Conservation (phyloP, 2,888 invertebrate genomes). For the Drosophila percnosoma region DNA sequence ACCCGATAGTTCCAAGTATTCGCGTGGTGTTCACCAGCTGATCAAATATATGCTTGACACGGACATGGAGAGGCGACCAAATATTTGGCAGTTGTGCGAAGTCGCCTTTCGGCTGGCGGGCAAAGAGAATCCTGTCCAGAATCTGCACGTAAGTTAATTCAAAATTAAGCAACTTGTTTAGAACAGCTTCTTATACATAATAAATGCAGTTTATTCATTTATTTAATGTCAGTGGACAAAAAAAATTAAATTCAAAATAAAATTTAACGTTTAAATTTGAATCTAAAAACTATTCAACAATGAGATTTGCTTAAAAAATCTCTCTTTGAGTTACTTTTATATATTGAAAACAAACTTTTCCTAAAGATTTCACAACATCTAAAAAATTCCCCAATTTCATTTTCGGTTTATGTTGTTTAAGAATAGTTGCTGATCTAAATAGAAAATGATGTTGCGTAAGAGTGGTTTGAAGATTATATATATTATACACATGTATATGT, state of each 20-base stretch:
- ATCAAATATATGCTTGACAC: conserved; percentile 94
- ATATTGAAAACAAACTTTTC: neutral
- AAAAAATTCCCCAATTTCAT: neutral
- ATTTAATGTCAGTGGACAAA: neutral
- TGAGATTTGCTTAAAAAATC: neutral
- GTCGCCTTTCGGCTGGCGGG: conserved; percentile 90
- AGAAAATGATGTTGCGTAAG: neutral
- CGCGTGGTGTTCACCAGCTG: conserved; percentile 89
- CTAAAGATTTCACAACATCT: neutral
- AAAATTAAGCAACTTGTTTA: neutral
- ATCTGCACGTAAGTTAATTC: conserved; percentile 89
- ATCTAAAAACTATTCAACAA: neutral
- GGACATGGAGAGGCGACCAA: conserved; percentile 92
- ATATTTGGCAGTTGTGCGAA: conserved; percentile 93
- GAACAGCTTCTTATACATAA: neutral
- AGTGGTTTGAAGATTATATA: neutral
- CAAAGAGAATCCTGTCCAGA: conserved; percentile 91
- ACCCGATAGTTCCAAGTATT: conserved; percentile 92
- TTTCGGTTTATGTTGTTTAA: neutral
- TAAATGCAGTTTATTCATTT: neutral
- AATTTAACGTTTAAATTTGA: no score
- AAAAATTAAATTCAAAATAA: no score
- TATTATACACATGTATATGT: neutral
- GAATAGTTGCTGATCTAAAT: neutral
- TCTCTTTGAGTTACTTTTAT: neutral